Conservation (phyloP, 2,113 vertebrate genomes). For the Salvelinus fontinalis region DNA sequence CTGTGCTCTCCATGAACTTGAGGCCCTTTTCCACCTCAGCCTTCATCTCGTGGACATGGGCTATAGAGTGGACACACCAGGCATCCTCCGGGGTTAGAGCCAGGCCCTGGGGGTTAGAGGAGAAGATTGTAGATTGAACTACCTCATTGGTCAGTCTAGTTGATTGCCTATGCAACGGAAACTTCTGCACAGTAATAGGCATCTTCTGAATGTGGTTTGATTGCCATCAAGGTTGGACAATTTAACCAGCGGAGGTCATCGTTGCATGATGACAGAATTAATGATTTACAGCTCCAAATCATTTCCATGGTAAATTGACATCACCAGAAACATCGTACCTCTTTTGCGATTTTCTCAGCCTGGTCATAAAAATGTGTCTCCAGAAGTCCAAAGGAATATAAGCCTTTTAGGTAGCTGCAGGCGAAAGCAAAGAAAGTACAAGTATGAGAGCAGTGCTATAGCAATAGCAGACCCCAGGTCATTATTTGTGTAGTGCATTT, state of each 20-base stretch:
- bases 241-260: neutral
- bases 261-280: neutral
- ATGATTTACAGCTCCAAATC: neutral
- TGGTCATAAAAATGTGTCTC: conserved; percentile 86
- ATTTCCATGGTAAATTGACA: neutral
- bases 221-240: neutral
- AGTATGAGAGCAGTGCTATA: neutral
- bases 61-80: conserved; percentile 87
- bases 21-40: conserved; percentile 83
- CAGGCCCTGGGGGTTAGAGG: conserved; percentile 74
- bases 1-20: conserved; percentile 83
- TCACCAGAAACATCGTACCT: conserved; percentile 72
- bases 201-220: neutral
- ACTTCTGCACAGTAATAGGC: neutral
- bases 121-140: neutral
- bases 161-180: neutral
- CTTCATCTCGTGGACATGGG: conserved; percentile 92
- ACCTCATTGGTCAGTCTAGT: neutral
- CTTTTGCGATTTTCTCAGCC: conserved; percentile 85
- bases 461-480: neutral
- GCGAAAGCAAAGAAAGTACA: neutral
- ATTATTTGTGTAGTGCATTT: neutral
- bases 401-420: conserved; percentile 87
- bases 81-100: conserved; percentile 78
- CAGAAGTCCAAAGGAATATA: conserved; percentile 89